phyloP scores from a whole-genome alignment of 2,888 invertebrate genomes.

The Ptychoptera contaminata region DNA sequence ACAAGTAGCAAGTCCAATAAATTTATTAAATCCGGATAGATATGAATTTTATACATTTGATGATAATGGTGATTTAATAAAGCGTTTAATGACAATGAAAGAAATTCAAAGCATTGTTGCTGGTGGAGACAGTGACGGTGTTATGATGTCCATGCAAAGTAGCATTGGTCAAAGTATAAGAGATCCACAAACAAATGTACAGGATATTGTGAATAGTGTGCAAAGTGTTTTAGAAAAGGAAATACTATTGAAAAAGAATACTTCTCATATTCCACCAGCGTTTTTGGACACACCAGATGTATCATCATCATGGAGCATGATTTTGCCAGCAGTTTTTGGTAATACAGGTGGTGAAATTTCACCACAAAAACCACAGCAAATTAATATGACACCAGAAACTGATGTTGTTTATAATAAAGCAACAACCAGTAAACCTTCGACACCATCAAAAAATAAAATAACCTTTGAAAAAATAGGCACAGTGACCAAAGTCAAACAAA shows the following conservation, averaged over 20 bases:
- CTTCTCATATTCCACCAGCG: constrained; percentile 34
- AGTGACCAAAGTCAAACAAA: not conserved
- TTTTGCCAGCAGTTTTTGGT: constrained; percentile 64
- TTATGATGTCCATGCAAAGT: constrained; percentile 15
- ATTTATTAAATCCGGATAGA: constrained; percentile 62
- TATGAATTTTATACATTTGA: constrained; percentile 81
- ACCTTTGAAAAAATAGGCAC: not conserved
- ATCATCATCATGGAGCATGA: constrained; percentile 64
- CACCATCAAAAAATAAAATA: constrained; percentile 2
- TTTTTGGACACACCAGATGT: constrained; percentile 56
- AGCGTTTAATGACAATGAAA: constrained; percentile 66
- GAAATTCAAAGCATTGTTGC: constrained; percentile 77
- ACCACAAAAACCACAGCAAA: constrained; percentile 33
- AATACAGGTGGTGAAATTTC: constrained; percentile 47
- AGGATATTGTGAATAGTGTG: constrained; percentile 67
- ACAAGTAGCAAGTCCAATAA: constrained; percentile 62
- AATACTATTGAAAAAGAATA: constrained; percentile 43
- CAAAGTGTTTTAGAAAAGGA: constrained; percentile 71
- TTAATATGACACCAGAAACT: constrained; percentile 30
- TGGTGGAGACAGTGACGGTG: constrained; percentile 55
- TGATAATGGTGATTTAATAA: constrained; percentile 66
- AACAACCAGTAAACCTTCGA: constrained; percentile 3
- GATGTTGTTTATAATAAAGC: constrained; percentile 23
- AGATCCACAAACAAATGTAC: constrained; percentile 50
- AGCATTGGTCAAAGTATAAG: constrained; percentile 24